A percentile compares a stretch with the other conserved stretches of the same genome.
These are phyloP conservation scores for Nematostella vectensis DNA, from an alignment of 92 coral and sea anemone genomes.

Conservation along the genomic window DNA sequence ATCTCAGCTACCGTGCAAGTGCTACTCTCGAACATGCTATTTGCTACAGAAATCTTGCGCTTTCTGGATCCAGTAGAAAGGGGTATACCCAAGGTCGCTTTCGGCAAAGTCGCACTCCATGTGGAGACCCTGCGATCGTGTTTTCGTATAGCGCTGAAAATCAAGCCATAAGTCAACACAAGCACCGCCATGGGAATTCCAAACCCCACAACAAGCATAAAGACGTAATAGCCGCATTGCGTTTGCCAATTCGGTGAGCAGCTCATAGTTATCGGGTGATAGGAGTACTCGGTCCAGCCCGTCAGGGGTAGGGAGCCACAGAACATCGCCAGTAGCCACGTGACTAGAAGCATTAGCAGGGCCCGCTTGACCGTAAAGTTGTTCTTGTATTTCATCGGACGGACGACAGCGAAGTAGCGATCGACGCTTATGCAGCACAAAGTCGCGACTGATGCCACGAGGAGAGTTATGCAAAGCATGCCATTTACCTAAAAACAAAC, in stretches of 20 bases:
- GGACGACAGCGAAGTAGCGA: conserved; percentile 82
- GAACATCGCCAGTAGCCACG: conserved; percentile 48
- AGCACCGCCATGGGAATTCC: conserved; percentile 63
- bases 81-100: conserved; percentile 9
- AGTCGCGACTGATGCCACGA: conserved; percentile 68
- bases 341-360: conserved; percentile 36
- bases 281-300: conserved; percentile 54
- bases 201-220: conserved; percentile 59
- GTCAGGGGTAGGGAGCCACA: conserved; percentile 55
- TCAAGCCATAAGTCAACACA: conserved; percentile 67
- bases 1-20: not conserved
- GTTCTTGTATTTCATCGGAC: conserved; percentile 77
- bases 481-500: conserved; percentile 66
- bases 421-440: conserved; percentile 86
- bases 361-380: conserved; percentile 61
- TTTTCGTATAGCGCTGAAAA: conserved; percentile 55
- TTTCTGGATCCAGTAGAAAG: not conserved
- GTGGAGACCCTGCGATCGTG: conserved; percentile 58
- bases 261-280: conserved; percentile 63
- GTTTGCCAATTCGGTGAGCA: conserved; percentile 78
- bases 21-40: not conserved
- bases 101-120: conserved; percentile 37
- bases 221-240: conserved; percentile 59
- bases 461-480: conserved; percentile 61
- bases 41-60: not conserved